phyloP scores from a whole-genome alignment of 2,797 vertebrate species.

The Poeciliopsis paucimaculata region DNA sequence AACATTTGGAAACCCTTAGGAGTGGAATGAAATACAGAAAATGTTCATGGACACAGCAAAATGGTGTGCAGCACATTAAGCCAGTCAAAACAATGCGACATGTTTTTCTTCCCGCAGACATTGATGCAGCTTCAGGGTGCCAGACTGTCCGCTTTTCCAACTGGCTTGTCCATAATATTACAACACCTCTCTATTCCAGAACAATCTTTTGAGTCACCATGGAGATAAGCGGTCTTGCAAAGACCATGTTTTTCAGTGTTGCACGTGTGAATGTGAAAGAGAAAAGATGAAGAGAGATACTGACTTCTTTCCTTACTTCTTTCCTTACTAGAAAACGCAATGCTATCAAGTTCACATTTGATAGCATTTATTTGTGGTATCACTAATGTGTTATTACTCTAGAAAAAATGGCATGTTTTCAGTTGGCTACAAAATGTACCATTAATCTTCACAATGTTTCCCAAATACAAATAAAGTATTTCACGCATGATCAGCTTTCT shows the following conservation, averaged over 20 bases:
- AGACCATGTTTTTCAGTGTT: slow-evolving; percentile 19
- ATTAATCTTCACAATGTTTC: neutral
- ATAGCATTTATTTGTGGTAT: neutral
- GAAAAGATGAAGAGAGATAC: neutral
- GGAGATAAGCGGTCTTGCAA: slow-evolving; percentile 49
- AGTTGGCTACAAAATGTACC: neutral
- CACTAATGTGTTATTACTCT: neutral
- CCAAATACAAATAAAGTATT: neutral
- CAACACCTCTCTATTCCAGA: slow-evolving; percentile 32
- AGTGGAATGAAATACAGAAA: slow-evolving; percentile 3
- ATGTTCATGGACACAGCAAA: neutral
- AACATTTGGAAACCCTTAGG: neutral
- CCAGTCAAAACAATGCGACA: slow-evolving; percentile 8
- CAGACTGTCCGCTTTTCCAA: slow-evolving; percentile 14
- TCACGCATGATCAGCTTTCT: neutral
- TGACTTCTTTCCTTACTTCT: slow-evolving; percentile 20
- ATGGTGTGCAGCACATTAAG: slow-evolving; percentile 1
- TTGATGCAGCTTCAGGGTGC: neutral
- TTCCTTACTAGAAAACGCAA: slow-evolving; percentile 3
- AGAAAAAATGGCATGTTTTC: neutral
- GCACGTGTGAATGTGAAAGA: neutral
- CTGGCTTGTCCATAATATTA: slow-evolving; percentile 26
- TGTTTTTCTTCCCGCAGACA: neutral
- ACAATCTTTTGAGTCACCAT: slow-evolving; percentile 57
- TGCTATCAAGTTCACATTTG: neutral